Evolutionary conservation across 1,140 invertebrate species (phyloP), one percentile per base, ranked within the genome.

Genomic region (Adoxophyes honmai): DNA sequence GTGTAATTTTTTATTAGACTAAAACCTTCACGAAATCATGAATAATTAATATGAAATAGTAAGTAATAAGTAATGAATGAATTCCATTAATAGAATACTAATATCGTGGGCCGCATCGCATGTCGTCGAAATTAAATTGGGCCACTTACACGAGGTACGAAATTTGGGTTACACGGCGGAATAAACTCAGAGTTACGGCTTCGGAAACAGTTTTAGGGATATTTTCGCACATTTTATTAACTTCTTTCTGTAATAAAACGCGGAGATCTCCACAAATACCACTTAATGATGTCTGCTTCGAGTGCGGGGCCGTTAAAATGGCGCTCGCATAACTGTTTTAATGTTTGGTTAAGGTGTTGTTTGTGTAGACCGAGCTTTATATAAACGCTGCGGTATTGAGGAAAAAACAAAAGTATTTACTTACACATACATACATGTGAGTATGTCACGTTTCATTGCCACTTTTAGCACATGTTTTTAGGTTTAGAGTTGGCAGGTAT

Each of bases 221-320:
- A 73, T 70, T 68, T 74, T 69, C 59, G 57, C 66, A 62, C 64
- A 62, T 72, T 77, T 77, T 68, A 76, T 73, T 71, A 73, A 75
- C 68, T 62, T 71, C 63, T 62, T 60, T 60, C 14, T 39, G 62
- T 60, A 66, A 54, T 75, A 75, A 73, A 78, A 73, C 57, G 56
- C 37, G 15, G 33, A 52, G 60, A 68, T 71, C 63, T 70, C 58
- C 62, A 63, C 64, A 62, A 78, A 48, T 28, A 48, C 42, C 42
- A 48, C 42, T 48, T 48, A 48, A 48, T 48, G 42, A 18, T 33
- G 16, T 48, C 18, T 33, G 42, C 16, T 48, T 33, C 10, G 42
- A 48, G 42, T 28, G 42, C 21, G 21, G 21, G 21, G 21, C 42
- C 42, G n/a, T 48, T 48, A 48, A 48, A 48, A 48, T 48, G 21